phyloP scores from a whole-genome alignment of 2,888 invertebrate genomes.

The Ochropleura plecta region DNA sequence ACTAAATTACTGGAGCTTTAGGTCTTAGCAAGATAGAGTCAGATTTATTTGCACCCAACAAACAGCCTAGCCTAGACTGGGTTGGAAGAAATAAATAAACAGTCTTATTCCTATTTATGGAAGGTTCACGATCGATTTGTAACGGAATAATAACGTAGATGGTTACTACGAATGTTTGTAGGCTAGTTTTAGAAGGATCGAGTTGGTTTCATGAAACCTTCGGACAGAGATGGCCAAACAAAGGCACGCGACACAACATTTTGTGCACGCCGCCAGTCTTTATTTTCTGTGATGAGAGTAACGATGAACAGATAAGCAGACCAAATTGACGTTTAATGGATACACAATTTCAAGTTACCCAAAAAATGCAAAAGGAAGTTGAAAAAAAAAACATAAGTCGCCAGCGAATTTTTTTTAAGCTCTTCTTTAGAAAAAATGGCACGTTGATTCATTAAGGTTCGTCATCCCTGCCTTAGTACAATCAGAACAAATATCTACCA shows the following conservation, averaged over 20 bases:
- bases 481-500: no score
- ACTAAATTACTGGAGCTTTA: conserved; percentile 48
- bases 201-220: background rate
- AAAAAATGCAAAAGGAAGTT: no score
- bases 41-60: conserved; percentile 47
- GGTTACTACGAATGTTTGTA: background rate
- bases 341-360: no score
- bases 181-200: background rate
- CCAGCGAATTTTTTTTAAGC: no score
- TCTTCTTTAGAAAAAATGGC: no score
- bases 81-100: conserved; percentile 34
- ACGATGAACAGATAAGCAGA: no score
- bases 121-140: conserved; percentile 23
- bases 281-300: no score
- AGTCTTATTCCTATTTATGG: conserved; percentile 46
- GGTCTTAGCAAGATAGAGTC: conserved; percentile 40
- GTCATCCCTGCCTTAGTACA: no score
- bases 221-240: background rate
- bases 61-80: background rate
- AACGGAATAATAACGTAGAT: background rate
- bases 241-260: background rate
- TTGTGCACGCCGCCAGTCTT: no score
- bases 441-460: no score
- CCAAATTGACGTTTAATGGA: no score
- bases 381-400: no score